Conservation (phyloP, 2,113 vertebrate genomes). For the Symphodus melops region DNA sequence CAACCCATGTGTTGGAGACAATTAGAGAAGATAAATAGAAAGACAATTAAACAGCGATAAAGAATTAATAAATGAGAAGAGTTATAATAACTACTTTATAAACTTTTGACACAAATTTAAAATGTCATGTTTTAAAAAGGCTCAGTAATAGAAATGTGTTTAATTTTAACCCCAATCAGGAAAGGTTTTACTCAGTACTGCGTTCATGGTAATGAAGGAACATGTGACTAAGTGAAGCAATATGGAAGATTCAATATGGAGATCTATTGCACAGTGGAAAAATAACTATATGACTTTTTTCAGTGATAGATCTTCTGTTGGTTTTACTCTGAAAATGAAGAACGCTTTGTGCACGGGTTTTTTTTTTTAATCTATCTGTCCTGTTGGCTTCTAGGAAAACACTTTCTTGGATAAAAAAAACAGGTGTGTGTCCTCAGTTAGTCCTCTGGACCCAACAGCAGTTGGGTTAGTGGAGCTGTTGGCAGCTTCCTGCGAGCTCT, state of each 20-base stretch:
- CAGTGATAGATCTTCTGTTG: not conserved
- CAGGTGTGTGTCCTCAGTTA: constrained; percentile 41
- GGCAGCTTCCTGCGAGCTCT: not conserved
- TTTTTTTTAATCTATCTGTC: not conserved
- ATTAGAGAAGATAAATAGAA: no score
- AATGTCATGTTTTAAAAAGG: no score
- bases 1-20: no score
- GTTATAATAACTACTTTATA: no score
- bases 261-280: not conserved
- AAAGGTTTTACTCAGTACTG: not conserved
- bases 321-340: not conserved
- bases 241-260: not conserved
- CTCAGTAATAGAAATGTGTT: no score
- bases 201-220: not conserved
- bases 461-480: constrained; percentile 21
- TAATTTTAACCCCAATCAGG: no score
- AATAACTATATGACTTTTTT: not conserved
- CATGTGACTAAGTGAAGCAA: not conserved
- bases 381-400: not conserved
- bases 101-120: no score
- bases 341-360: not conserved
- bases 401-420: not conserved
- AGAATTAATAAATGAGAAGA: no score
- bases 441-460: constrained; percentile 15
- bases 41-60: no score